Evolutionary conservation across 2,888 invertebrate species (phyloP).

Genomic region (Sepiola atlantica): DNA sequence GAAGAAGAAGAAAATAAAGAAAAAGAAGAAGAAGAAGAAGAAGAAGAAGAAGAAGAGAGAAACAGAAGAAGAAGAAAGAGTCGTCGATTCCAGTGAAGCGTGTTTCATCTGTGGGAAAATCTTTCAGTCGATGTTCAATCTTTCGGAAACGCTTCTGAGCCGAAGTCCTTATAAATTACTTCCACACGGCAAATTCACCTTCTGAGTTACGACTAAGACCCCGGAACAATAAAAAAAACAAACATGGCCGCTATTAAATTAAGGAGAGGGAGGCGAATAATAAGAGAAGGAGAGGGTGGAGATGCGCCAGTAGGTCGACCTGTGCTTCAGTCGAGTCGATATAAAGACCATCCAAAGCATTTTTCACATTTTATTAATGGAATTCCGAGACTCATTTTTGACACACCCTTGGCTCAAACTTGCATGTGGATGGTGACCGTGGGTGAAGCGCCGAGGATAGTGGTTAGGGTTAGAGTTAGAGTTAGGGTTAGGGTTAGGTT

Average conservation of each 20-base stretch:
- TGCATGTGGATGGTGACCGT: not conserved
- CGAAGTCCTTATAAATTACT: not conserved
- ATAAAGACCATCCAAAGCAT: not conserved
- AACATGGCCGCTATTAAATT: not conserved
- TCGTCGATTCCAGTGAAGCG: not conserved
- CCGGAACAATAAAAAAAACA: not conserved
- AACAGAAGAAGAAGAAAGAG: not conserved
- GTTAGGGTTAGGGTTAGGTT: no score
- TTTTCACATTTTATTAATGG: not conserved
- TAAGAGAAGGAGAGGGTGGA: no score
- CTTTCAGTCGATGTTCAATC: not conserved
- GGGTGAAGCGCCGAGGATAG: not conserved
- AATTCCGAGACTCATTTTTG: not conserved
- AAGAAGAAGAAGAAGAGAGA: no score
- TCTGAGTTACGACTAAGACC: not conserved
- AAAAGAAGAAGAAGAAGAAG: no score
- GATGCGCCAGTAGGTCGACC: not conserved
- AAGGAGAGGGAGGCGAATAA: no score
- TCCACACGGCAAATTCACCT: not conserved
- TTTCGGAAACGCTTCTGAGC: not conserved
- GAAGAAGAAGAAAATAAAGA: no score
- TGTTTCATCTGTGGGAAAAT: constrained; percentile 5
- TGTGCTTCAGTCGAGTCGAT: not conserved
- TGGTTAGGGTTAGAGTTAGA: no score
- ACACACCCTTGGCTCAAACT: not conserved